Evolutionary conservation across 2,113 vertebrate genomes (phyloP).

Genomic region (Sapajus apella): DNA sequence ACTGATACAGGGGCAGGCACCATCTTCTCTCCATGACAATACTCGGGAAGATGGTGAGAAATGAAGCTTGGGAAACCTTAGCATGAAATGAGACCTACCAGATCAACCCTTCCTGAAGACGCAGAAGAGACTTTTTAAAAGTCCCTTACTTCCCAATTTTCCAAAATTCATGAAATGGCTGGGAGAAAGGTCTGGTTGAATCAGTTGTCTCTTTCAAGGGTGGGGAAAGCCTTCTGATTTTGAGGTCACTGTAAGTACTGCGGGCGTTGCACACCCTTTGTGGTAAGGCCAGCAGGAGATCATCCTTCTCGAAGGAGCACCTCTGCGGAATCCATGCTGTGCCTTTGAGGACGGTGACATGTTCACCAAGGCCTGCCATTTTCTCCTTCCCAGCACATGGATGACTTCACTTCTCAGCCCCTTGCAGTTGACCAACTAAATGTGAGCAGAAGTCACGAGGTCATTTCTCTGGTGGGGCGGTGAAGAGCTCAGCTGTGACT

Average conservation of each 20-base stretch:
- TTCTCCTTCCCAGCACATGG: not conserved
- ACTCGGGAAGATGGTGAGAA: not conserved
- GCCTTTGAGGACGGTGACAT: rapidly evolving
- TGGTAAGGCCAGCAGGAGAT: no score
- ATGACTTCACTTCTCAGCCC: not conserved
- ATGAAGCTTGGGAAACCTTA: not conserved
- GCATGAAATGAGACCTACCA: rapidly evolving
- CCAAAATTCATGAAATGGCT: not conserved
- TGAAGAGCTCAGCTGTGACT: not conserved
- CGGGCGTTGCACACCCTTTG: no score
- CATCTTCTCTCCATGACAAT: not conserved
- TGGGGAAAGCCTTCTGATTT: rapidly evolving
- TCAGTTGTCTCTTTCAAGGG: no score
- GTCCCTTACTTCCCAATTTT: not conserved
- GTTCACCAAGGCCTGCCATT: rapidly evolving
- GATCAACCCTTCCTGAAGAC: not conserved
- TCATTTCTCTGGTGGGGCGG: not conserved
- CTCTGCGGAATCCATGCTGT: rapidly evolving
- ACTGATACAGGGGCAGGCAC: rapidly evolving
- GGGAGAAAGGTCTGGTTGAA: not conserved
- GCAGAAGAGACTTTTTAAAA: rapidly evolving
- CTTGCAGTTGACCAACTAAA: no score
- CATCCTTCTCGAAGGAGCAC: not conserved
- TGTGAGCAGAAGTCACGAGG: not conserved
- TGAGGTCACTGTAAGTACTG: rapidly evolving